Evolutionary conservation across 2,797 vertebrate genomes (phyloP).

Genomic region (Myotis daubentonii): DNA sequence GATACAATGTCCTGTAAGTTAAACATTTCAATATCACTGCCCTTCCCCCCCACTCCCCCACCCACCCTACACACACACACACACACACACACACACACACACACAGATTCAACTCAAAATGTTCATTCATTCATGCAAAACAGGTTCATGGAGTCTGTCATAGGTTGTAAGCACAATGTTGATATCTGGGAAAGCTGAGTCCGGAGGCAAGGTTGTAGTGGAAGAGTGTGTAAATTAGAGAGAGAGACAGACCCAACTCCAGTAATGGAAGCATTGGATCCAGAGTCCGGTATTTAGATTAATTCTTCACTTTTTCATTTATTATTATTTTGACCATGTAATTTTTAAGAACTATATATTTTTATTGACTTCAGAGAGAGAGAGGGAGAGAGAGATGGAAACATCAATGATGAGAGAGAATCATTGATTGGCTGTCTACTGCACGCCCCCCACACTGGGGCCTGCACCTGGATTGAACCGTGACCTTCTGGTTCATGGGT

Average conservation of each 20-base stretch:
- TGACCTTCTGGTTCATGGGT: too few species aligned
- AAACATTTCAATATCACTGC: background rate
- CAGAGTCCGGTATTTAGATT: background rate
- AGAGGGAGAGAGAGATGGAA: too few species aligned
- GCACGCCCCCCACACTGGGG: too few species aligned
- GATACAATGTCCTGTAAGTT: rapidly evolving
- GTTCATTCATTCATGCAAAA: background rate
- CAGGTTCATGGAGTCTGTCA: background rate
- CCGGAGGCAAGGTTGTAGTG: background rate
- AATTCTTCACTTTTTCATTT: background rate
- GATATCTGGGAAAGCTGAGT: background rate
- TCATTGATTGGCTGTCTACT: too few species aligned
- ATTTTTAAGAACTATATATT: too few species aligned
- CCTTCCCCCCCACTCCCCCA: rapidly evolving
- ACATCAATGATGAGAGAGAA: too few species aligned
- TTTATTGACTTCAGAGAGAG: too few species aligned
- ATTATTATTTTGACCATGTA: background rate
- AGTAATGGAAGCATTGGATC: background rate
- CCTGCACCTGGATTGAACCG: too few species aligned
- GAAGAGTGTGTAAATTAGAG: background rate
- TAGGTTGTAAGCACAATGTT: background rate
- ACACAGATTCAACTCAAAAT: background rate
- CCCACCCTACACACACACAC: too few species aligned
- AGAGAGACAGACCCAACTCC: background rate
- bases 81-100: too few species aligned